phyloP scores from a whole-genome alignment of 1,140 invertebrate species.

The Drosophila ficusphila region DNA sequence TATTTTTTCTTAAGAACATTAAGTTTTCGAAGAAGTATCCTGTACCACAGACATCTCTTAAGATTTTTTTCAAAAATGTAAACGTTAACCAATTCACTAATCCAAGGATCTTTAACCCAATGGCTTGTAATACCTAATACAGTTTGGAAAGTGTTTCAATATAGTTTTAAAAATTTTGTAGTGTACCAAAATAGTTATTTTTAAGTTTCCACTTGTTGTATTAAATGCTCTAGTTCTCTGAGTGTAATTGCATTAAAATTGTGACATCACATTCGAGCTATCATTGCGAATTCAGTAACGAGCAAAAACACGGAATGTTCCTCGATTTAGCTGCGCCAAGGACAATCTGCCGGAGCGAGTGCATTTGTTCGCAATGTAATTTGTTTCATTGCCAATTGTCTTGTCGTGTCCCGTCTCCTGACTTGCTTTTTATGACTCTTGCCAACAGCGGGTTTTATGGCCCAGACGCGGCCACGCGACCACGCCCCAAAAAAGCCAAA shows the following conservation, averaged over 20 bases:
- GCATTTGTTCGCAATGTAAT: conserved; percentile 66
- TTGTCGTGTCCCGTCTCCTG: conserved; percentile 54
- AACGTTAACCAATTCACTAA: no score
- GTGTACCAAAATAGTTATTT: no score
- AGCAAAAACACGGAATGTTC: conserved; percentile 26
- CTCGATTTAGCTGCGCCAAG: conserved; percentile 11
- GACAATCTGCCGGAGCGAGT: conserved; percentile 37
- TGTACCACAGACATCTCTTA: no score
- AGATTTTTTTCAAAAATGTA: no score
- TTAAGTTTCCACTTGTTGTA: background rate
- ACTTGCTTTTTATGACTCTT: conserved; percentile 75
- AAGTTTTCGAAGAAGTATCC: background rate
- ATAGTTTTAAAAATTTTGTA: no score
- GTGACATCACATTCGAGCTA: conserved; percentile 37
- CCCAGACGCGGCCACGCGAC: conserved; percentile 57
- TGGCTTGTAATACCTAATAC: no score
- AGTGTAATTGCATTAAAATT: conserved; percentile 29
- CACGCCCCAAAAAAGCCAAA: no score
- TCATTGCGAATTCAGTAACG: conserved; percentile 31
- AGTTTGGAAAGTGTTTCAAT: no score
- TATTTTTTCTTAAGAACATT: background rate
- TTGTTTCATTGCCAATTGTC: conserved; percentile 80
- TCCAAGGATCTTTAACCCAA: no score
- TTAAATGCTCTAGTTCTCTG: background rate
- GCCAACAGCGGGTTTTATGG: conserved; percentile 69